Evolutionary conservation across 1,140 invertebrate species (phyloP), one percentile per base, ranked within the genome.

Genomic region (Drosophila bipectinata): DNA sequence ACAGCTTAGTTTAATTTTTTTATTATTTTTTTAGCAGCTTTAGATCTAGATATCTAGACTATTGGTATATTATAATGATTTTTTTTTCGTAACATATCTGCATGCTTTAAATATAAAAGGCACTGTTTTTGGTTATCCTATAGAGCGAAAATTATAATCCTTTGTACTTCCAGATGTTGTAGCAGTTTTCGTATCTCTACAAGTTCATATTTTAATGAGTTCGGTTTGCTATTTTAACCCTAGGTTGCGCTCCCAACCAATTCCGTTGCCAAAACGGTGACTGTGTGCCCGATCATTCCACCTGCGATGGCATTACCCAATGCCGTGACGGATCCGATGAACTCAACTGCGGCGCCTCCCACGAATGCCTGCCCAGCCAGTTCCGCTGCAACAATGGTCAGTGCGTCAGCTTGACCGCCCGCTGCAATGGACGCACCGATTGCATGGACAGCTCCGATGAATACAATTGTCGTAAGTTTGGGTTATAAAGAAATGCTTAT

Each of bases 261-360:
- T 93, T 91, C 90, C 88, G 92, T 48, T 94, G 93, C 62, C 55
- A 55, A 3, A 92, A 93, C 18, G 94, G 96, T n/a, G 93, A 95
- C 81, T 98, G 97, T 83, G 94, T 98, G 58, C 90, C 93, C 1
- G 90, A 92, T 39, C 91, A 90, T 45, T 92, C 92, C 53, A 92
- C 94, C 60, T 98, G 97, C 92, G 94, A 98, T 89, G 93, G 95
- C n/a, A 89, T 92, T 39, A 62, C 64, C 9, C 94, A 97, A 60
- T 98, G 97, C 85, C 83, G 84, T 1, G 97, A 98, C 89, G 93
- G 93, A 24, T 95, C 95, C 48, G 97, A 98, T 92, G 97, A 98
- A 92, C 89, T 92, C 79, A 92, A 92, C 55, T 94, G 93, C 68
- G 73, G 91, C 0, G 62, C 67, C 67, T 60, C 7, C 71, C 64